Evolutionary conservation across 2,113 vertebrate species (phyloP), one percentile per base, ranked within the genome.

Genomic region (Mirza zaza): DNA sequence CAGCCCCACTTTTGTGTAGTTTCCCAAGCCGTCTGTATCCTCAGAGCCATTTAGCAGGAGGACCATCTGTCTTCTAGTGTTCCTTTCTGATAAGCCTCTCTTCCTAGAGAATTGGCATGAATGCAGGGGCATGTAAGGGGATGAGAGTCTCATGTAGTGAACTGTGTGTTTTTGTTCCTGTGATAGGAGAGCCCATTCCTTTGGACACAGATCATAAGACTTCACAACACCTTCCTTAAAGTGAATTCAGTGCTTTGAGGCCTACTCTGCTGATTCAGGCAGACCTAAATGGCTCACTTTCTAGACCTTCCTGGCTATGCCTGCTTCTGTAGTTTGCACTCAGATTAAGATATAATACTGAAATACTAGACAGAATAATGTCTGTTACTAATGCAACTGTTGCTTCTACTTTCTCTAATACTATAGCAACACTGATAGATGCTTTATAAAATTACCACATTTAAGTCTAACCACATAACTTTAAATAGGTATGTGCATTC

Each of bases 101-200:
- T 73, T 12, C 45, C 15, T 79, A 48, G 59, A 80, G 29, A 65
- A n/a, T 4, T 76, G 59, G 3, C 2, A 1, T n/a, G 42, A 87
- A 55, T 13, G 1, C 14, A 73, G 32, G 32, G 5, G 52, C 12
- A 75, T 3, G 2, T 12, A 59, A 65, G 14, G 12, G 11, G 39
- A 48, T 1, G 7, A 36, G 3, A 20, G 5, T 27, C 36, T 27
- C 1, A 3, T 11, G 34, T 8, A 86, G 32, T n/a, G 6, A 29
- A 55, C 36, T 61, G 29, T 18, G 18, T 10, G 5, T 25, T 3
- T 6, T 67, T 8, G 12, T 70, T 42, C 57, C 20, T 42, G 20
- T 0, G 14, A 32, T 25, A 8, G 9, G 61, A 50, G 21, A 75
- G 5, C 9, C 9, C 6, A 1, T 68, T 36, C 20, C 50, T 91